Evolutionary conservation across 2,888 invertebrate genomes (phyloP).

Genomic region (Spodoptera littoralis): DNA sequence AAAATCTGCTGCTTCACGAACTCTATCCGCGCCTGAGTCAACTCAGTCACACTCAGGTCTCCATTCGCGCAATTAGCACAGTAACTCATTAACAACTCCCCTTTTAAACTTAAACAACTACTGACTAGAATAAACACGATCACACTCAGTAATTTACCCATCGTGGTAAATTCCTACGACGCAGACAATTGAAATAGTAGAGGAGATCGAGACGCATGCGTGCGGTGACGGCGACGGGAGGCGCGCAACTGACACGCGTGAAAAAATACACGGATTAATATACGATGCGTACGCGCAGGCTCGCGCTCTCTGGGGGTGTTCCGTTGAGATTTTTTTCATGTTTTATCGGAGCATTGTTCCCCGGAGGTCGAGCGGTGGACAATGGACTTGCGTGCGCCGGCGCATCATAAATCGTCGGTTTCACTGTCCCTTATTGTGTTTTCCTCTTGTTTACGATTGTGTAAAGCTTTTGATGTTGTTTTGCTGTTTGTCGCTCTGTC

Average conservation of each 20-base stretch:
- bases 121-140: slow-evolving; percentile 75
- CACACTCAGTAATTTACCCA: slow-evolving; percentile 67
- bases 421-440: slow-evolving; percentile 37
- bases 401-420: slow-evolving; percentile 44
- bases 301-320: slow-evolving; percentile 51
- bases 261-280: slow-evolving; percentile 56
- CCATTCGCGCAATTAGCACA: slow-evolving; percentile 81
- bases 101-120: slow-evolving; percentile 72
- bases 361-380: slow-evolving; percentile 59
- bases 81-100: slow-evolving; percentile 70
- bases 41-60: slow-evolving; percentile 85
- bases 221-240: slow-evolving; percentile 60
- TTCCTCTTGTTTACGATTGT: slow-evolving; percentile 37
- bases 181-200: slow-evolving; percentile 77
- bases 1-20: slow-evolving; percentile 95
- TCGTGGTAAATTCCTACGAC: slow-evolving; percentile 73
- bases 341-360: slow-evolving; percentile 45
- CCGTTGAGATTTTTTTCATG: slow-evolving; percentile 38
- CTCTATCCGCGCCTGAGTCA: slow-evolving; percentile 92
- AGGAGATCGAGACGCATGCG: slow-evolving; percentile 81
- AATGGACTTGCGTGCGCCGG: slow-evolving; percentile 61
- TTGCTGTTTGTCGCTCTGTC: slow-evolving; percentile 42
- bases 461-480: slow-evolving; percentile 37
- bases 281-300: slow-evolving; percentile 46
- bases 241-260: slow-evolving; percentile 69